Evolutionary conservation across 1,140 invertebrate species (phyloP), one percentile per base, ranked within the genome.

Genomic region (Musca domestica): DNA sequence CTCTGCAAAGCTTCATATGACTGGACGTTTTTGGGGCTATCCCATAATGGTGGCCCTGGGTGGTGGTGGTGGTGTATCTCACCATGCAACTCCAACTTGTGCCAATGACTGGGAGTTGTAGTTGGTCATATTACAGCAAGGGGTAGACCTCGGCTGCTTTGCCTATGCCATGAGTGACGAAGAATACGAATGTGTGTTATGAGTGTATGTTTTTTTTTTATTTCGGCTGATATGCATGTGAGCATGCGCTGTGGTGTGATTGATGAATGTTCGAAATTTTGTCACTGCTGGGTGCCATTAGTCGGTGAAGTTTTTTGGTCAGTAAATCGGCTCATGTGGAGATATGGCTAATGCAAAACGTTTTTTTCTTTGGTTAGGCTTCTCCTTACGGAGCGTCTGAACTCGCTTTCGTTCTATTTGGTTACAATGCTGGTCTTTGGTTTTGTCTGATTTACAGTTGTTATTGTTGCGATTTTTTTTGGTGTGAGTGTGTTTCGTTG

Each of bases 221-320:
- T 12, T 41, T 41, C 34, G 34, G 4, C 6, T 41, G 34, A 41
- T 61, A 61, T 61, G 56, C 34, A 41, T 41, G 34, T 41, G 12
- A 41, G 34, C 34, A 41, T 61, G 56, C 27, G 56, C 56, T 61
- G 34, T 41, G 56, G 56, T 41, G 56, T 61, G 56, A 61, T 61
- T 61, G 56, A 61, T 61, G 25, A 61, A 61, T 61, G 56, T 61
- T 61, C 30, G 34, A 61, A 61, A 61, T 61, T 34, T 61, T 61
- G 27, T 61, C 56, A 61, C 56, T 61, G 56, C 20, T 61, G 56
- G 56, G 56, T 61, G 56, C 56, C 56, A 61, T 61, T 61, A 61
- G 56, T 58, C 27, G 23, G 30, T 61, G 30, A 34, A 61, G 27
- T 61, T 61, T 61, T 61, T 61, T 34, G 56, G 56, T 19, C 30